phyloP scores from a whole-genome alignment of 2,113 vertebrate genomes.

The Spermophilus dauricus region DNA sequence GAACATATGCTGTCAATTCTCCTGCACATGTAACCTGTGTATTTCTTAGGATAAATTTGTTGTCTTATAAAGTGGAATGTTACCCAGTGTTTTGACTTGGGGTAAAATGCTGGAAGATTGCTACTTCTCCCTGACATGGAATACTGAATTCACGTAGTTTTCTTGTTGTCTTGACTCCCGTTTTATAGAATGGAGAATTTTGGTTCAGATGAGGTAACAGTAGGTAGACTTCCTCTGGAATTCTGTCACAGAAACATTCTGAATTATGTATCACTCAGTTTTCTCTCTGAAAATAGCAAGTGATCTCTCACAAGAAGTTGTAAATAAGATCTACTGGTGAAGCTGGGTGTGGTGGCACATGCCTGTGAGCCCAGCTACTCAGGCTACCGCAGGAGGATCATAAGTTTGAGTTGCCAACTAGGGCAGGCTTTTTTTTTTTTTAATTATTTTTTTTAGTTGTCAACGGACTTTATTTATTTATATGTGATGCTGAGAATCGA shows the following conservation, averaged over 20 bases:
- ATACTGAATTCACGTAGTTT: conserved; percentile 54
- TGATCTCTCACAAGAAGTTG: neutral
- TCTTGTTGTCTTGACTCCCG: neutral
- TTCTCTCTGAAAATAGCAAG: neutral
- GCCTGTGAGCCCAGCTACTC: neutral
- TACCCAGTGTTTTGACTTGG: neutral
- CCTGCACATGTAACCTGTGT: neutral
- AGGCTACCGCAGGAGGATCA: neutral
- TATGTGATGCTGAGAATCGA: no score
- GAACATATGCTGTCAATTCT: neutral
- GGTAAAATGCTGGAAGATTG: neutral
- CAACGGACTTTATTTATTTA: no score
- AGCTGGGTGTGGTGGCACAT: neutral
- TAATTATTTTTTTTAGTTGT: no score
- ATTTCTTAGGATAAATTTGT: conserved; percentile 53
- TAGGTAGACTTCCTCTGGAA: conserved; percentile 44
- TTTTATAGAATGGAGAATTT: conserved; percentile 36
- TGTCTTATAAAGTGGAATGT: conserved; percentile 15
- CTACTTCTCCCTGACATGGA: neutral
- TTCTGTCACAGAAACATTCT: conserved; percentile 40
- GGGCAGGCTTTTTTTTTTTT: no score
- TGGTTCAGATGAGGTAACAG: neutral
- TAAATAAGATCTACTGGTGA: neutral
- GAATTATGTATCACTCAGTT: neutral
- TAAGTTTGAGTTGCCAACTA: neutral